Evolutionary conservation across 2,113 vertebrate genomes (phyloP), one percentile per base, ranked within the genome.

Genomic region (Hymenochirus boettgeri): DNA sequence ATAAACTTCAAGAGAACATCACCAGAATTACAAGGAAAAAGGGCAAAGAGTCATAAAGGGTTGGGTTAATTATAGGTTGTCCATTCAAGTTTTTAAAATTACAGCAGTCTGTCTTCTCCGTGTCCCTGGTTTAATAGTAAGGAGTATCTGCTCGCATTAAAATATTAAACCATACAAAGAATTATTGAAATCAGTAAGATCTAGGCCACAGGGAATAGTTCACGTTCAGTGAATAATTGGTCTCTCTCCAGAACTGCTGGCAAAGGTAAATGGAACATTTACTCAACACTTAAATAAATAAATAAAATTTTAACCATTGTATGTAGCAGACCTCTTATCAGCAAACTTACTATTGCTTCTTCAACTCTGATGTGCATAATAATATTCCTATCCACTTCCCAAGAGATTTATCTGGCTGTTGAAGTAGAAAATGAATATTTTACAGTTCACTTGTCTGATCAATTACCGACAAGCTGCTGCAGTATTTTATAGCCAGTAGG

Each of bases 381-480:
- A 95, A 95, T 95, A 94, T 93, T 94, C 92, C 90, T 85, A 88
- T 90, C 87, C 86, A 84, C 89, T 88, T 94, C 93, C 92, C 92
- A 67, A 79, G 92, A 95, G 94, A 95, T 96, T 97, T 97, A 95
- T 96, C 93, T 96, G 91, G 86, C 90, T 93, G 92, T 93, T 99
- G 92, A 95, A 97, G 96, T 94, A 97, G 95, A 98, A 99, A 99
- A 99, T 99, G 91, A 97, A 97, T 99, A 97, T 97, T 98, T 98
- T 97, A 97, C 95, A 98, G 91, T 97, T 95, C 92, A 95, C 93
- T 98, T 96, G 92, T 91, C 93, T 97, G 91, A 99, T 99, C 93
- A 97, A 97, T 99, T 98, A 96, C 94, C 91, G 95, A 94, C 96
- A 97, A 98, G 93, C 95, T 96, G 93, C 93, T 93, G 89, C 89